Evolutionary conservation across 2,797 vertebrate genomes (phyloP).

Genomic region (Mallotus villosus): DNA sequence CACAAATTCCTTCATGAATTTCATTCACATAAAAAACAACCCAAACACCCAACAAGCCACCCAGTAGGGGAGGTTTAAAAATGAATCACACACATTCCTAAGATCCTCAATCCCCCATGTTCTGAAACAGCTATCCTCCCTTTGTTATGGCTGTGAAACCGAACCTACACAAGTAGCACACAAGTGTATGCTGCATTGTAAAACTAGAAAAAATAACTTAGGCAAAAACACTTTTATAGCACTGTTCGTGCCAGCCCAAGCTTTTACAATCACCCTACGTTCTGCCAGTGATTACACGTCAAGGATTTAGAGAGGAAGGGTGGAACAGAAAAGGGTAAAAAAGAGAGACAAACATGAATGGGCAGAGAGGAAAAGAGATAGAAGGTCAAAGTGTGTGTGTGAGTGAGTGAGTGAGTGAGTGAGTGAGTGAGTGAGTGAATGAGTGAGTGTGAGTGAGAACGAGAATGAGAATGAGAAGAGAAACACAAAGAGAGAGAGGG

Average conservation of each 20-base stretch:
- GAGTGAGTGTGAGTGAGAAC: neutral
- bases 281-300: slow-evolving; percentile 33
- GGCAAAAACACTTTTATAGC: slow-evolving; percentile 20
- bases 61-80: slow-evolving; percentile 2
- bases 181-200: slow-evolving; percentile 24
- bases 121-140: slow-evolving; percentile 18
- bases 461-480: neutral
- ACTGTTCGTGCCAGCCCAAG: slow-evolving; percentile 7
- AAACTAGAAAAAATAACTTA: slow-evolving; percentile 23
- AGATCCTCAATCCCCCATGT: slow-evolving; percentile 31
- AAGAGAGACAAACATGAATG: too few relatives aligned
- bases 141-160: slow-evolving; percentile 40
- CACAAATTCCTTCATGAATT: too few relatives aligned
- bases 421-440: slow-evolving; percentile 5
- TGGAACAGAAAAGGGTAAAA: neutral
- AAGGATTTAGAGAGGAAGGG: slow-evolving; percentile 20
- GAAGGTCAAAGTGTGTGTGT: neutral
- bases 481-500: slow-evolving; percentile 20
- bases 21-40: too few relatives aligned
- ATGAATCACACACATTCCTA: slow-evolving; percentile 14
- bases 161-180: slow-evolving; percentile 23
- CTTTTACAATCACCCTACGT: slow-evolving; percentile 23
- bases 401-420: neutral
- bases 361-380: neutral
- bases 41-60: slow-evolving; percentile 10